Evolutionary conservation across 1,140 invertebrate species (phyloP).

Genomic region (Pseudachorutes palmiensis): DNA sequence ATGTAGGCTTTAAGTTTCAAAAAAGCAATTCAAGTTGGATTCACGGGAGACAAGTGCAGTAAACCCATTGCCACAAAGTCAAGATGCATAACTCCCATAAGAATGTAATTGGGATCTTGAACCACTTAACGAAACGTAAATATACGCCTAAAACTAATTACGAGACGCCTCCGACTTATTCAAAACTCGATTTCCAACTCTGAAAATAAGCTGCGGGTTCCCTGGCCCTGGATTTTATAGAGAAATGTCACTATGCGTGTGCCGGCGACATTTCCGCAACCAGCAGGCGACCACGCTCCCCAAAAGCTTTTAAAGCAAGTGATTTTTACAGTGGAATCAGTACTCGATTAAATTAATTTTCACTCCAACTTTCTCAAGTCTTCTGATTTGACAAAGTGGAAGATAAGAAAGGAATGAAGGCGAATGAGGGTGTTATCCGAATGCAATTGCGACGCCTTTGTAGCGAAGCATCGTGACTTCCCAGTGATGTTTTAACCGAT

Average conservation of each 20-base stretch:
- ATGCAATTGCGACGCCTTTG: no score
- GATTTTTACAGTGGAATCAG: no score
- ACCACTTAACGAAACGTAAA: background rate
- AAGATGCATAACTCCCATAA: background rate
- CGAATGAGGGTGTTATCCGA: no score
- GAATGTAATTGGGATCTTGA: background rate
- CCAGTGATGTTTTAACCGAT: background rate
- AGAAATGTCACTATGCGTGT: no score
- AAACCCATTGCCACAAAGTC: background rate
- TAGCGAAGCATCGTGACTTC: no score
- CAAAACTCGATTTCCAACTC: no score
- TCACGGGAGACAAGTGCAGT: background rate
- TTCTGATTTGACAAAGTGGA: background rate
- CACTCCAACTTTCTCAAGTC: background rate
- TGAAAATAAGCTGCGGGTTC: no score
- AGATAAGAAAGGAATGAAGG: background rate
- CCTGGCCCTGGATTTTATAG: no score
- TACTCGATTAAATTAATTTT: background rate
- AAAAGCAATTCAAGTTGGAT: background rate
- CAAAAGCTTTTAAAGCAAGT: no score
- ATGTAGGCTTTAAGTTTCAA: background rate
- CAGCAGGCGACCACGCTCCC: no score
- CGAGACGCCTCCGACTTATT: no score
- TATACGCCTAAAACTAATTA: background rate
- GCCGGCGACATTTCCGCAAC: no score